A percentile compares a stretch with the other conserved stretches of the same genome.
phyloP scores from a whole-genome alignment of 2,888 invertebrate species.

The Ectemnius continuus region DNA sequence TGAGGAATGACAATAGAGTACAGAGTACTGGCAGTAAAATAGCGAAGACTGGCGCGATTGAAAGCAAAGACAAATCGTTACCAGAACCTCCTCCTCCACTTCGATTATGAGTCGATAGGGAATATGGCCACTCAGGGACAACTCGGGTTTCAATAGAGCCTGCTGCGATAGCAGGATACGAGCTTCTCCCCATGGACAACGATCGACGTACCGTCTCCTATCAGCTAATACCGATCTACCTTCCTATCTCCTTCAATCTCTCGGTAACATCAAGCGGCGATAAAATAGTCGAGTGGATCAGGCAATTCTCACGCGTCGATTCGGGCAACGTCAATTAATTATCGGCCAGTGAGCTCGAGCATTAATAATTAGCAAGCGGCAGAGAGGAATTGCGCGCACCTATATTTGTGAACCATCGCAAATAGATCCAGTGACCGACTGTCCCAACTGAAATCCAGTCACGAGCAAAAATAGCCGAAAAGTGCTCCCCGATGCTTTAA shows the following conservation, averaged over 20 bases:
- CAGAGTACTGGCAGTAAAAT: not conserved
- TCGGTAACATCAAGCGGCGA: not conserved
- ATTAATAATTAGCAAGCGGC: slow-evolving; percentile 61
- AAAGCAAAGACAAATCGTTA: no score
- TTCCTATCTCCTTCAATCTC: slow-evolving; percentile 20
- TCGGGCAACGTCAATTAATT: slow-evolving; percentile 62
- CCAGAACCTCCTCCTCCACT: not conserved
- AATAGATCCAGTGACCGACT: no score
- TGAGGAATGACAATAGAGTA: not conserved
- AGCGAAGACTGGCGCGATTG: no score
- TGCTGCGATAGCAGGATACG: slow-evolving; percentile 2
- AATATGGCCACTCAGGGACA: slow-evolving; percentile 21
- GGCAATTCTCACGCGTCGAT: slow-evolving; percentile 44
- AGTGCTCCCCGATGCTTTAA: no score
- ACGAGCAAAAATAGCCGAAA: no score
- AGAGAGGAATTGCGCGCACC: not conserved
- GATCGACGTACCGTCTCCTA: slow-evolving; percentile 2
- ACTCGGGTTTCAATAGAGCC: slow-evolving; percentile 30
- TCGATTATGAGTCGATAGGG: slow-evolving; percentile 6
- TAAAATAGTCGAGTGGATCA: slow-evolving; percentile 24
- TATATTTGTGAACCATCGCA: no score
- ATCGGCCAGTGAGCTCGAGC: slow-evolving; percentile 50
- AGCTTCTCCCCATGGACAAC: not conserved
- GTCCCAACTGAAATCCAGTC: no score
- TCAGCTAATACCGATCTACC: slow-evolving; percentile 17